Evolutionary conservation across 2,113 vertebrate species (phyloP), one percentile per base, ranked within the genome.

Genomic region (Machaerirhynchus nigripectus): DNA sequence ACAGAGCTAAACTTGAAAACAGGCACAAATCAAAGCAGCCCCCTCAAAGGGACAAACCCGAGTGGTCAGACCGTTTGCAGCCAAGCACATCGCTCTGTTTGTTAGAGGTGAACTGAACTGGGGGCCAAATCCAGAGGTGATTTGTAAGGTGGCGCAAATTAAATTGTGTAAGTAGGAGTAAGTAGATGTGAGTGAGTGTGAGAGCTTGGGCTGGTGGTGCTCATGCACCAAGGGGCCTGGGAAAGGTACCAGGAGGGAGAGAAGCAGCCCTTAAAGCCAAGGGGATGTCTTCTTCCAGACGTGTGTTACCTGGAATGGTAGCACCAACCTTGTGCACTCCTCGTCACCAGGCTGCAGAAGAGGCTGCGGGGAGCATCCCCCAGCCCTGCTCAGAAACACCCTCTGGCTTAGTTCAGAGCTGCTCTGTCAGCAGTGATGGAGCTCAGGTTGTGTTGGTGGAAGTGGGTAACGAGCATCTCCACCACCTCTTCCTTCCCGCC

Each of bases 131-230:
- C 55, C 26, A 13, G 90, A 84, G 46, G 49, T 79, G 88, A 87
- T 92, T 88, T 93, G 82, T 82, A 89, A 89, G n/a, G 76, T 79
- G 59, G 46, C 65, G 55, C 46, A 95, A 85, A 84, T 60, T 52
- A 67, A 59, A 63, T 31, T 14, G 33, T 50, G 55, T 63, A 31
- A 61, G 78, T 76, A 57, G 56, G 60, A 75, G 74, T 80, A 60
- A 89, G 68, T 3, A 39, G 69, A 60, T 56, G 40, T 53, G 77
- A 92, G 69, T 46, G 50, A 63, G 68, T 35, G 23, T 6, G 30
- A 89, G 74, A 86, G 35, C 28, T 31, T 37, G 60, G 57, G 15
- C 35, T 47, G 76, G 52, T 56, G 79, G 18, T 59, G 13, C 24
- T 79, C 60, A 30, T 46, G 23, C 2, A 0, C 13, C 37, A 13